Percentiles rank a stretch among this genome's conserved stretches.
phyloP scores from a whole-genome alignment of 2,888 invertebrate genomes.

The Melanostoma mellinum region DNA sequence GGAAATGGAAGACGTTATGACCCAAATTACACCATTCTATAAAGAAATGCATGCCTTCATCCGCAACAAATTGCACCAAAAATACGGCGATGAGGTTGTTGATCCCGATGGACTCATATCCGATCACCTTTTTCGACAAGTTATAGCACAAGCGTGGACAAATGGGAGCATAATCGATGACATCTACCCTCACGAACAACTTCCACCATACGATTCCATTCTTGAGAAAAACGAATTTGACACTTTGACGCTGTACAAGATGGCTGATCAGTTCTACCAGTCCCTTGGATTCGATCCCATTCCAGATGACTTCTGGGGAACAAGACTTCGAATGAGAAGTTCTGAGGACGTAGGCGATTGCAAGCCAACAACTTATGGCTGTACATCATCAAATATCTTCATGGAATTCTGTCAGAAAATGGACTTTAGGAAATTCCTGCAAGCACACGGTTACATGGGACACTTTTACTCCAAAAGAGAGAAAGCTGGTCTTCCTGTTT shows the following conservation, averaged over 20 bases:
- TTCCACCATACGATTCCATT: conserved; percentile 5
- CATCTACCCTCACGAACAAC: not conserved
- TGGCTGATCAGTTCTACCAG: conserved; percentile 41
- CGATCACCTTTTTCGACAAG: conserved; percentile 86
- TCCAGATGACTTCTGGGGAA: conserved; percentile 13
- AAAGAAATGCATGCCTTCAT: conserved; percentile 90
- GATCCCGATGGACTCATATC: conserved; percentile 87
- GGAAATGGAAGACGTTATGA: conserved; percentile 86
- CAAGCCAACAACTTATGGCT: conserved; percentile 18
- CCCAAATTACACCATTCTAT: conserved; percentile 89
- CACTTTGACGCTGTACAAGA: not conserved
- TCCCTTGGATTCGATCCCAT: conserved; percentile 37
- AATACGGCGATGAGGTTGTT: conserved; percentile 86
- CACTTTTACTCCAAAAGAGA: conserved; percentile 47
- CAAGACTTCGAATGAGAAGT: not conserved
- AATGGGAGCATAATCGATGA: conserved; percentile 7
- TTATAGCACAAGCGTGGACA: conserved; percentile 52
- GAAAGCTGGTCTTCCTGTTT: conserved; percentile 48
- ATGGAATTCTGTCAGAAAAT: conserved; percentile 61
- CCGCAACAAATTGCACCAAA: conserved; percentile 85
- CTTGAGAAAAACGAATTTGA: not conserved
- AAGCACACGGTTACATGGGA: conserved; percentile 65
- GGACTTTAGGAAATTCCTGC: conserved; percentile 62
- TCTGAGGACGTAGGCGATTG: conserved; percentile 34
- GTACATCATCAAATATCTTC: conserved; percentile 23